Evolutionary conservation across 2,797 vertebrate species (phyloP), one percentile per base, ranked within the genome.

Genomic region (Karalla daura): DNA sequence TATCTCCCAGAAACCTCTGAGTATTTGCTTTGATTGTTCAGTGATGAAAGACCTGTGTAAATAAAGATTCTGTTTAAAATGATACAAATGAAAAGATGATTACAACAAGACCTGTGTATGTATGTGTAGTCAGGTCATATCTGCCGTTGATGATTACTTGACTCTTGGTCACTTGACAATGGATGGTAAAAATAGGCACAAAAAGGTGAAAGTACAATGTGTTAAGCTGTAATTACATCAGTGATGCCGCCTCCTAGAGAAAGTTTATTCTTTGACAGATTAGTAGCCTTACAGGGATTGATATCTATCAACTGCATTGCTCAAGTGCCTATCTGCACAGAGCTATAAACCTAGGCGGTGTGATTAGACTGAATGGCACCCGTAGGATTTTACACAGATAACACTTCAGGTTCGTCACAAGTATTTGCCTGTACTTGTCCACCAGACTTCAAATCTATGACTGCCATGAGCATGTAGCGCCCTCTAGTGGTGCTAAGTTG

Each of bases 81-180:
- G 8, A 28, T 28, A 4, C 4, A 0, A 20, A 28, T 28, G 13
- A 5, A 24, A 5, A 17, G 20, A 56, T 10, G 11, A 59, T 74
- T 33, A 54, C n/a, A 20, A 68, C 43, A 62, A 30, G 39, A n/a
- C 41, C 66, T 53, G 35, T 1, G 5, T 5, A 58, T n/a, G 21
- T 61, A 80, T 60, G 69, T 76, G 51, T 6, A 59, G 66, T 81
- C 75, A 80, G 70, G 63, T 84, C 70, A 66, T 44, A 28, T 36
- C n/a, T n/a, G n/a, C n/a, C n/a, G n/a, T n/a, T n/a, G n/a, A n/a
- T n/a, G n/a, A n/a, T n/a, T n/a, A n/a, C n/a, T n/a, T n/a, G n/a
- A n/a, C n/a, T n/a, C n/a, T n/a, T n/a, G n/a, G n/a, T n/a, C n/a
- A n/a, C n/a, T n/a, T n/a, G n/a, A n/a, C n/a, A n/a, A n/a, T n/a